phyloP scores from a whole-genome alignment of 1,140 invertebrate genomes.

The Drosophila auraria region DNA sequence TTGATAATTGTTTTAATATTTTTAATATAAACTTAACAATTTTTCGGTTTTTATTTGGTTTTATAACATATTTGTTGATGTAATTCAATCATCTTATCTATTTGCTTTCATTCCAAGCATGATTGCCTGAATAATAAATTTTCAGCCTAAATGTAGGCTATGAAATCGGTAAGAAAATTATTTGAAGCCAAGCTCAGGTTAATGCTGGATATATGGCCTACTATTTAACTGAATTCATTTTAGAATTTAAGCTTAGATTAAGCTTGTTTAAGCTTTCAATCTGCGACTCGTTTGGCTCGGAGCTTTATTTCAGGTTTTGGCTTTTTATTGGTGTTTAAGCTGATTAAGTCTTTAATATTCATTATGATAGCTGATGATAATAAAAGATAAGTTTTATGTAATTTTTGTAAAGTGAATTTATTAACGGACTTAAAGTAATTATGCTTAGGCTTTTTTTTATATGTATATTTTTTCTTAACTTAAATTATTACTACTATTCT shows the following conservation, averaged over 20 bases:
- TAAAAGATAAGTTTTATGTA: not conserved
- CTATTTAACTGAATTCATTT: not conserved
- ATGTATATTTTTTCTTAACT: not conserved
- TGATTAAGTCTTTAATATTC: not conserved
- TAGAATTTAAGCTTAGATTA: not conserved
- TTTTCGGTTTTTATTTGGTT: no score
- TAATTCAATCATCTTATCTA: no score
- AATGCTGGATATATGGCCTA: not conserved
- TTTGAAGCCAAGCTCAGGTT: not conserved
- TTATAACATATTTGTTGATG: no score
- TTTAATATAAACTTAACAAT: no score
- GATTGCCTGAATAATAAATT: not conserved
- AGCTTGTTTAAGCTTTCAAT: not conserved
- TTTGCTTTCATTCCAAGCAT: constrained; percentile 11
- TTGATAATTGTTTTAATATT: no score
- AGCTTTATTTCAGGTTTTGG: not conserved
- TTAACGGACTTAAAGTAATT: not conserved
- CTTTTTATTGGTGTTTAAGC: constrained; percentile 10
- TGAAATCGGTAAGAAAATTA: not conserved
- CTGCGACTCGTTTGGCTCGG: no score
- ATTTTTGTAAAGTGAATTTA: not conserved
- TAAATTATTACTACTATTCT: no score
- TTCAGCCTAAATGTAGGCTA: constrained; percentile 13
- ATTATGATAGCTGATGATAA: constrained; percentile 13
- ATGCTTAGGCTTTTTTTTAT: not conserved